Percentiles rank a stretch among this genome's conserved stretches.
Conservation (phyloP, 2,113 vertebrate genomes). For the Triplophysa tibetana region DNA sequence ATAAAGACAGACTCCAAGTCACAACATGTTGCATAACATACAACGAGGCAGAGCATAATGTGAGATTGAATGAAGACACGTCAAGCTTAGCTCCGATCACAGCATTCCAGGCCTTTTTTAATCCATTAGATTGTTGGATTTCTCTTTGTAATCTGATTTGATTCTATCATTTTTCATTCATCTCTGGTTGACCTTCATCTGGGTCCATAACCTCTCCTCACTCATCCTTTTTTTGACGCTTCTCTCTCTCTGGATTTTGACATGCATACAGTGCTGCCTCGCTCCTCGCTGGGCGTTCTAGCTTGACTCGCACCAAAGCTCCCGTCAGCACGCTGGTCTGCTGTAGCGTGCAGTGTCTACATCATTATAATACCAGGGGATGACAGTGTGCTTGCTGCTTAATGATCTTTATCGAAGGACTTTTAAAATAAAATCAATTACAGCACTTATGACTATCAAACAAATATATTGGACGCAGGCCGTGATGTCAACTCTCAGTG, state of each 20-base stretch:
- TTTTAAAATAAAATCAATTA: not conserved
- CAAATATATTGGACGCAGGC: slow-evolving; percentile 14
- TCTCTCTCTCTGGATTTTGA: slow-evolving; percentile 15
- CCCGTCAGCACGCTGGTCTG: not conserved
- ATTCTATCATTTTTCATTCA: not conserved
- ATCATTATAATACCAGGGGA: not conserved
- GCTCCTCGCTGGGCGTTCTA: not conserved
- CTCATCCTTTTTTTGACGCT: too few species aligned
- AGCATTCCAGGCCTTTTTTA: slow-evolving; percentile 22
- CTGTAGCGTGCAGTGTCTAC: not conserved
- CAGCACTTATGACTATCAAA: slow-evolving; percentile 23
- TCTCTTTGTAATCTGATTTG: slow-evolving; percentile 28
- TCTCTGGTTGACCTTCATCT: not conserved
- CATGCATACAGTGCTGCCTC: not conserved
- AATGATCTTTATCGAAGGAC: slow-evolving; percentile 4
- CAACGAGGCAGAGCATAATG: not conserved
- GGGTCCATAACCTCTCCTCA: not conserved
- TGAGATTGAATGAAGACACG: slow-evolving; percentile 25
- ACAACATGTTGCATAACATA: slow-evolving; percentile 14
- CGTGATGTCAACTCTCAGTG: not conserved
- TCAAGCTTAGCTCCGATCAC: slow-evolving; percentile 16
- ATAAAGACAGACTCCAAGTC: not conserved
- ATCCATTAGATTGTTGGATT: slow-evolving; percentile 35
- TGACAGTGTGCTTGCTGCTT: not conserved
- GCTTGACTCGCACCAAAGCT: not conserved